Conservation (phyloP, 1,140 invertebrate genomes). For the Drosophila fuyamai region DNA sequence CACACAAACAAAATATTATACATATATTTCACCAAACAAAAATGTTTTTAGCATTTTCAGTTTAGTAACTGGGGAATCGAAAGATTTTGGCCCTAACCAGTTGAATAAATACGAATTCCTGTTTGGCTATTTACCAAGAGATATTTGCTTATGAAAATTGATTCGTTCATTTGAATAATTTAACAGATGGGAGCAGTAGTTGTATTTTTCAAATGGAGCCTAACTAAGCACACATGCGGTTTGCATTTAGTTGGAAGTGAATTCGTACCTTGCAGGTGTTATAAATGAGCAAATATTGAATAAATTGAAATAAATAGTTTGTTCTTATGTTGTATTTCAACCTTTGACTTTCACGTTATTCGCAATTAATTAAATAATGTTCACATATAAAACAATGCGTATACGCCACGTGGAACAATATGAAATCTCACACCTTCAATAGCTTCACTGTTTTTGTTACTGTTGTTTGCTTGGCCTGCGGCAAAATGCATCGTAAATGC, state of each 20-base stretch:
- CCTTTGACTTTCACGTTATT: conserved; percentile 38
- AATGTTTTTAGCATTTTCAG: background rate
- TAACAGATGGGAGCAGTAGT: conserved; percentile 32
- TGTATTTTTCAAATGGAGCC: conserved; percentile 30
- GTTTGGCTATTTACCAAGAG: conserved; percentile 27
- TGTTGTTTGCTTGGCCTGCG: conserved; percentile 6
- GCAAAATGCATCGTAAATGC: conserved; percentile 16
- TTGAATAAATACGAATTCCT: conserved; percentile 27
- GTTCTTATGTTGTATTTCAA: conserved; percentile 26
- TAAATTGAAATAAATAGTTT: conserved; percentile 56
- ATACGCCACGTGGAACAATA: conserved; percentile 25
- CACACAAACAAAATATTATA: conserved; percentile 21
- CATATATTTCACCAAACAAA: conserved; percentile 15
- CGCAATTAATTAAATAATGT: conserved; percentile 44
- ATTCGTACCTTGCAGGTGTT: conserved; percentile 59
- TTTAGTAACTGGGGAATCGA: background rate
- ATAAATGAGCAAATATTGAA: conserved; percentile 76
- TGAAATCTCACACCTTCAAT: conserved; percentile 6
- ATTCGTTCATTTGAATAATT: conserved; percentile 78
- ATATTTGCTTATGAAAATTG: conserved; percentile 74
- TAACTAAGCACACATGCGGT: conserved; percentile 37
- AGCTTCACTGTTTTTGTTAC: background rate
- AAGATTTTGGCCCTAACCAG: conserved; percentile 23
- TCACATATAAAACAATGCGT: conserved; percentile 12
- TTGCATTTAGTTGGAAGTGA: conserved; percentile 53